phyloP scores from a whole-genome alignment of 1,140 invertebrate species.

The Dufourea novaeangliae region DNA sequence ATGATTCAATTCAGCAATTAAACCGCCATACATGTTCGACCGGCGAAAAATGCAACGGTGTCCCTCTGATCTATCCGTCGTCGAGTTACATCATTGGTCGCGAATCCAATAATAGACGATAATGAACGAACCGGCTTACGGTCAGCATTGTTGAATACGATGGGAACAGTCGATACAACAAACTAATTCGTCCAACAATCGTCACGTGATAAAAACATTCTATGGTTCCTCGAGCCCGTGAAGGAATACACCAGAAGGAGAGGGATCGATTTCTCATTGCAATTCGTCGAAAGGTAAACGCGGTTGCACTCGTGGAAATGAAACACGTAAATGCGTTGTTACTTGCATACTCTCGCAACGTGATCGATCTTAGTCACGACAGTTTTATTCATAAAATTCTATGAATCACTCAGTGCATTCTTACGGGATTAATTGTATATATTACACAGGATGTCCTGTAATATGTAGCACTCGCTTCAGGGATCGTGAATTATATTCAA shows the following conservation, averaged over 20 bases:
- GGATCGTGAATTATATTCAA: no score
- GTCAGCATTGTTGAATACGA: background rate
- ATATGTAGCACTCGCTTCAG: no score
- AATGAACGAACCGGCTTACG: background rate
- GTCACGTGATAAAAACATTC: background rate
- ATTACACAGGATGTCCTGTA: no score
- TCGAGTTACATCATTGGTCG: conserved; percentile 12
- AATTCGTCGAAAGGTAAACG: background rate
- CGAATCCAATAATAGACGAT: conserved; percentile 7
- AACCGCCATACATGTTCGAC: background rate
- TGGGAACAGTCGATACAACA: background rate
- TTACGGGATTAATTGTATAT: no score
- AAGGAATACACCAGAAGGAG: background rate
- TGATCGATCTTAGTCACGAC: background rate
- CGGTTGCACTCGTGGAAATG: background rate
- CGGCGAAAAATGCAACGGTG: background rate
- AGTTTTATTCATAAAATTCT: background rate
- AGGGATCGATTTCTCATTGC: background rate
- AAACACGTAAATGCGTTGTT: background rate
- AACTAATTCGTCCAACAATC: background rate
- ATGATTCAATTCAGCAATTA: conserved; percentile 35
- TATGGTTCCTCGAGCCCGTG: background rate
- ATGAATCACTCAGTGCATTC: background rate
- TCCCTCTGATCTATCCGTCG: background rate
- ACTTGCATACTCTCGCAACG: background rate